Conservation (phyloP, 2,888 invertebrate genomes). For the Leucophenga montana region DNA sequence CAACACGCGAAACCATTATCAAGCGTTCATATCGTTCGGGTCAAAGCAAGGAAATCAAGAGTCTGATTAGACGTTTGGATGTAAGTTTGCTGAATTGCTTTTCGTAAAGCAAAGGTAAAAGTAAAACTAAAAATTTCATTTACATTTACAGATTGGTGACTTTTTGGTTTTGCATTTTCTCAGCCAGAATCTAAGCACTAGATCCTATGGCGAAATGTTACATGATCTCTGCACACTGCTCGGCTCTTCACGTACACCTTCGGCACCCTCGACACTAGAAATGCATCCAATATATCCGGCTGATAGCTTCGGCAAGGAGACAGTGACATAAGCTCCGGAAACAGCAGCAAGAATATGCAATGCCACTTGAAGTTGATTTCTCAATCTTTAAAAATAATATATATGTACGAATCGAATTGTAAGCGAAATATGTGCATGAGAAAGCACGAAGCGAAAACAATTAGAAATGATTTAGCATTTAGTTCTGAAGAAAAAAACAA, state of each 20-base stretch:
- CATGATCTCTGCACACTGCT: constrained; percentile 78
- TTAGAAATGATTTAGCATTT: constrained; percentile 18
- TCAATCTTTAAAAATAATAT: constrained; percentile 48
- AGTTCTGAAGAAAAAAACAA: constrained; percentile 12
- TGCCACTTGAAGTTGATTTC: constrained; percentile 65
- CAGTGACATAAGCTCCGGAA: constrained; percentile 80
- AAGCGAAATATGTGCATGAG: no score
- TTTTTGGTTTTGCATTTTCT: constrained; percentile 87
- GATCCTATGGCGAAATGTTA: constrained; percentile 85
- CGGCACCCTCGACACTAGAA: constrained; percentile 89
- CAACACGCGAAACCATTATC: constrained; percentile 86
- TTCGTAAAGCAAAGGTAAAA: no score
- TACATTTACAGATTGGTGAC: constrained; percentile 83
- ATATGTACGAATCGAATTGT: constrained; percentile 1
- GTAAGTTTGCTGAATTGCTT: constrained; percentile 75
- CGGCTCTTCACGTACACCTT: constrained; percentile 83
- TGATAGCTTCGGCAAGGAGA: constrained; percentile 84
- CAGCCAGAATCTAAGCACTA: constrained; percentile 89
- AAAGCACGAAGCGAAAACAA: not conserved
- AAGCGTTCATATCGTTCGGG: constrained; percentile 86
- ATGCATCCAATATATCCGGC: constrained; percentile 90
- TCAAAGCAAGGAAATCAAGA: constrained; percentile 82
- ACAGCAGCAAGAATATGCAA: constrained; percentile 43
- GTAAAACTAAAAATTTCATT: not conserved
- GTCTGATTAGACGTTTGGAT: constrained; percentile 86